Evolutionary conservation across 2,113 vertebrate genomes (phyloP).

Genomic region (Arothron firmamentum): DNA sequence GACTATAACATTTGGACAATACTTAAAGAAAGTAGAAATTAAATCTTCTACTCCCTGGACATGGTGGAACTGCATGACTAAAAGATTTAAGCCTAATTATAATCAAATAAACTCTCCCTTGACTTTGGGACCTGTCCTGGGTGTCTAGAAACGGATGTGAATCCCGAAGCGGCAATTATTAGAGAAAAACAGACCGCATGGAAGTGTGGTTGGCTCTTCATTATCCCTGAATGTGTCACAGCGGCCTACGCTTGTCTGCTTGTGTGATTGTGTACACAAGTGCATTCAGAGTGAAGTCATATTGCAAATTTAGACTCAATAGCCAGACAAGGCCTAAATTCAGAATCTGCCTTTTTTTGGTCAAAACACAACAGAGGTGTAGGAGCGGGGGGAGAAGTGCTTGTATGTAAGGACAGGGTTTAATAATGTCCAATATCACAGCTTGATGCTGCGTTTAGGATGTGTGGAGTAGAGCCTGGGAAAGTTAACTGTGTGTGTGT

Average conservation of each 20-base stretch:
- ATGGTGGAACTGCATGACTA: neutral
- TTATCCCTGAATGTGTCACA: constrained; percentile 46
- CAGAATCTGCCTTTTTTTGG: constrained; percentile 64
- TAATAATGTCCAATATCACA: constrained; percentile 72
- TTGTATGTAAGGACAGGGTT: constrained; percentile 12
- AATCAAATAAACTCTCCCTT: constrained; percentile 13
- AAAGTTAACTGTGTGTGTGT: constrained; percentile 55
- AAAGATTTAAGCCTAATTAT: neutral
- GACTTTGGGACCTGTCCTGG: constrained; percentile 19
- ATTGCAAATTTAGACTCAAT: constrained; percentile 61
- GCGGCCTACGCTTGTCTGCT: constrained; percentile 23
- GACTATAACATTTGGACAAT: too few relatives aligned
- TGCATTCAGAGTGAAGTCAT: constrained; percentile 58
- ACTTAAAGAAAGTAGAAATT: too few relatives aligned
- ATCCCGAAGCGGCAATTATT: constrained; percentile 22
- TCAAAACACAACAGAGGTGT: constrained; percentile 54
- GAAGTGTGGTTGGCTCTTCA: constrained; percentile 43
- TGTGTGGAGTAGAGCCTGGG: constrained; percentile 69
- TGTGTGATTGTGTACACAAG: constrained; percentile 22
- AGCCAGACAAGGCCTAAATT: constrained; percentile 55
- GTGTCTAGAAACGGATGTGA: constrained; percentile 5
- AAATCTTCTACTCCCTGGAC: too few relatives aligned
- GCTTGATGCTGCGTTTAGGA: constrained; percentile 65
- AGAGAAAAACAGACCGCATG: constrained; percentile 19
- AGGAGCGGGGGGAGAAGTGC: constrained; percentile 2